These are phyloP conservation scores for Pammene aurita DNA, from an alignment of 2,888 invertebrate genomes.

Conservation along the genomic window DNA sequence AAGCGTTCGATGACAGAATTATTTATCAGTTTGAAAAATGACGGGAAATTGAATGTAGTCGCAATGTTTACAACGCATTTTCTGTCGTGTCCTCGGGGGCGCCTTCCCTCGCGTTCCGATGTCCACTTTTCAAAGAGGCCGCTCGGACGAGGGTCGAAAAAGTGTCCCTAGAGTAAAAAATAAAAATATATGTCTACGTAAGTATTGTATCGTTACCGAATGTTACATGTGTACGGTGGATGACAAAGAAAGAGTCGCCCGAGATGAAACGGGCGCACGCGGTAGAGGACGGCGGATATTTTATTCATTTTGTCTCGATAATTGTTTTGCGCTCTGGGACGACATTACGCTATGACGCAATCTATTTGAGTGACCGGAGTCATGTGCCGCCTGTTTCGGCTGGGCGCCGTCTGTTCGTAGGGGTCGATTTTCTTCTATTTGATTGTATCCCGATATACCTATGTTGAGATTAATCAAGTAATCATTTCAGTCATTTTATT, in stretches of 20 bases:
- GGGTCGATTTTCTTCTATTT: constrained; percentile 52
- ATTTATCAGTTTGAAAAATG: constrained; percentile 85
- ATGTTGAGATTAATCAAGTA: background rate
- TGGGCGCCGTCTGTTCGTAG: constrained; percentile 48
- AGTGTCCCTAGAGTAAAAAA: constrained; percentile 83
- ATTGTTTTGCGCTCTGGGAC: constrained; percentile 75
- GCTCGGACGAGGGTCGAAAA: constrained; percentile 84
- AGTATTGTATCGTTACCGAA: constrained; percentile 78
- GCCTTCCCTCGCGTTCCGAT: constrained; percentile 83
- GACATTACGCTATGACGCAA: constrained; percentile 73
- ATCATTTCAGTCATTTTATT: background rate
- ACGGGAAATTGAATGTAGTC: constrained; percentile 85
- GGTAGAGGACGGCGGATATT: constrained; percentile 64
- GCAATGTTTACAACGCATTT: constrained; percentile 84
- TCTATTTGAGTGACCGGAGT: constrained; percentile 76
- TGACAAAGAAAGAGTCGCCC: constrained; percentile 73
- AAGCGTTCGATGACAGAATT: constrained; percentile 83
- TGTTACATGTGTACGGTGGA: constrained; percentile 71
- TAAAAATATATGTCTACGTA: constrained; percentile 71
- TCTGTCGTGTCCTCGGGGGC: constrained; percentile 81
- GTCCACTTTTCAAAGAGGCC: constrained; percentile 84
- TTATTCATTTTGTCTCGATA: constrained; percentile 77
- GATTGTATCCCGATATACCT: background rate
- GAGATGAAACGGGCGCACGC: constrained; percentile 60
- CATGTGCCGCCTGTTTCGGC: constrained; percentile 56